A percentile compares a stretch with the other conserved stretches of the same genome.
Evolutionary conservation across 1,140 invertebrate species (phyloP).

Genomic region (Telenomus remus): DNA sequence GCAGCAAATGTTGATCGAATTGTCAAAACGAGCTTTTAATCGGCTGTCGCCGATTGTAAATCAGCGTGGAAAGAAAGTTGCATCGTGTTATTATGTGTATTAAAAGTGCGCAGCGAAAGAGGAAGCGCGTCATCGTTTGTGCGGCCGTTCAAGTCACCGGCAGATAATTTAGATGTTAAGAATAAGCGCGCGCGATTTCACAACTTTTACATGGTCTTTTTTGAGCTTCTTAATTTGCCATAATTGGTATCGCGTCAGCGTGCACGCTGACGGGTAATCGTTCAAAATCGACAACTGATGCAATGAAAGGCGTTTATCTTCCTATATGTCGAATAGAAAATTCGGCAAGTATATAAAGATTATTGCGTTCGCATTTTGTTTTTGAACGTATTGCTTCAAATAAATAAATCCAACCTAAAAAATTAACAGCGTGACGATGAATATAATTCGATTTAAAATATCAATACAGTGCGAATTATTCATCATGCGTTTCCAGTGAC

Average conservation of each 20-base stretch:
- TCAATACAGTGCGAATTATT: conserved; percentile 28
- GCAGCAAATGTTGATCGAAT: conserved; percentile 3
- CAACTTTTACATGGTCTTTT: conserved; percentile 36
- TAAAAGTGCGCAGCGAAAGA: conserved; percentile 37
- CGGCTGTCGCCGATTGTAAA: conserved; percentile 20
- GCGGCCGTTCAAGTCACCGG: conserved; percentile 47
- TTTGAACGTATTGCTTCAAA: too few species aligned
- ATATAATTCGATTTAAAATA: conserved; percentile 18
- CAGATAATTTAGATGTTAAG: conserved; percentile 47
- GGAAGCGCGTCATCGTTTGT: conserved; percentile 47
- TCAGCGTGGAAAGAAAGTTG: conserved; percentile 44
- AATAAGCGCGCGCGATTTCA: conserved; percentile 23
- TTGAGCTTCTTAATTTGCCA: conserved; percentile 19
- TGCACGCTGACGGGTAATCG: too few species aligned
- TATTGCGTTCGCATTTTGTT: too few species aligned
- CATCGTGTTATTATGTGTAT: conserved; percentile 36
- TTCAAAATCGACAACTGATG: too few species aligned
- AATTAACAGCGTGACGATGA: too few species aligned
- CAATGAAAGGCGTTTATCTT: too few species aligned
- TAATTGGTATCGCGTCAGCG: conserved; percentile 25
- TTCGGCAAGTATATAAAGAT: too few species aligned
- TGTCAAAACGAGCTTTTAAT: conserved; percentile 37
- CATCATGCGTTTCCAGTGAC: conserved; percentile 19
- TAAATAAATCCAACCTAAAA: too few species aligned
- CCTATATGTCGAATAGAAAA: too few species aligned